Base-by-base conservation (phyloP, 2,888 invertebrate species). In the Hemicrepidius hirtus region DNA sequence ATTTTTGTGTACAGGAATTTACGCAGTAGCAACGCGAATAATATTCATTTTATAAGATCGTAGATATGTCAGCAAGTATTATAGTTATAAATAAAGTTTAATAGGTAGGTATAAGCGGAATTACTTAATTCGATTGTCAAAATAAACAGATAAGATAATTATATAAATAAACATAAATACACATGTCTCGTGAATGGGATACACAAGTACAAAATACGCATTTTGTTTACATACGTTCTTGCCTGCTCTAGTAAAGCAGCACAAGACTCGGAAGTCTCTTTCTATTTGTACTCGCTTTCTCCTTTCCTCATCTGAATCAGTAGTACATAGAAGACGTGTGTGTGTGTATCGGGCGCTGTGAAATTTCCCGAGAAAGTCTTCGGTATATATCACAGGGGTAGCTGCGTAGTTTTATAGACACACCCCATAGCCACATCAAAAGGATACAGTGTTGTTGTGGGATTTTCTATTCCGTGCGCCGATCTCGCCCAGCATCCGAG, bases 361-460 rank as follows among this genome's bases (percentile, higher is more conserved):
- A 71, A 74, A 70, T 70, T 60, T 64, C 64, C 70, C 73, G 71
- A 71, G 71, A 75, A 76, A 76, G 70, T 73, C 67, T 76, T 64
- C 49, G 71, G 68, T 67, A 67, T 73, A 59, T 32, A 32, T 57
- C 67, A 68, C 55, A 74, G 63, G 75, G 74, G 77, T 74, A 63
- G 72, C 59, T 75, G 68, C 75, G 71, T 72, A 75, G 74, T 73
- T 74, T 75, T 73, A 71, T 71, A 78, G 82, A 82, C 82, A 83
- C 82, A 82, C 82, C 82, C 82, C 80, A 62, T 55, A 50, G 68
- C 71, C 65, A 65, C 68, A 68, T 67, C 60, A 62, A 71, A 32
- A 62, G 28, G 41, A 28, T 28, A 13, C 28, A 32, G 50, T 37
- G 28, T 55, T 64, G 68, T 32, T 57, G 35, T 6, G 28, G 53